A percentile compares a stretch with the other conserved stretches of the same genome.
phyloP scores from a whole-genome alignment of 2,113 vertebrate genomes.

The Murina feae region DNA sequence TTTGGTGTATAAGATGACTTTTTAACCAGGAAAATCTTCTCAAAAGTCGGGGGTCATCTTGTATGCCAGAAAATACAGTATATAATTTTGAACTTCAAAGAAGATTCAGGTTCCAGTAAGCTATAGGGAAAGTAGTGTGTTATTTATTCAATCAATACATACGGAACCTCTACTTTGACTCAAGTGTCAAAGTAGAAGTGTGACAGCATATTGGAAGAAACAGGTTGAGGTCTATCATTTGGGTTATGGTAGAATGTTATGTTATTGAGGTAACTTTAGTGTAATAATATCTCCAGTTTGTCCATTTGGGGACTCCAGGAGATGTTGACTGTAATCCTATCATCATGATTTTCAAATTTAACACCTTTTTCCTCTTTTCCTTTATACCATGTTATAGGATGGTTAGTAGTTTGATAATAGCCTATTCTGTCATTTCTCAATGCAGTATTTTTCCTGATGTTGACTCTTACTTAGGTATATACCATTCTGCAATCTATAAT shows the following conservation, averaged over 20 bases:
- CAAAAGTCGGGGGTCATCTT: too few relatives aligned
- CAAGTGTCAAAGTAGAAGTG: background rate
- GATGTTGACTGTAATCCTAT: background rate
- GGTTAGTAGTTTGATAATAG: background rate
- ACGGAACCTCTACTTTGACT: background rate
- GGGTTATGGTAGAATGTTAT: background rate
- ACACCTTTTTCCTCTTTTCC: background rate
- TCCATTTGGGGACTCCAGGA: background rate
- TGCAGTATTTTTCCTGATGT: background rate
- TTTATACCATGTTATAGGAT: background rate
- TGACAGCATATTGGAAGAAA: background rate
- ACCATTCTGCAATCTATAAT: background rate
- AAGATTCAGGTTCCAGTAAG: background rate
- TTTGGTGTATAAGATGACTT: too few relatives aligned
- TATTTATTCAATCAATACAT: background rate
- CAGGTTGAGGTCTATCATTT: too few relatives aligned
- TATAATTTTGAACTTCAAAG: background rate
- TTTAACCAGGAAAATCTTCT: too few relatives aligned
- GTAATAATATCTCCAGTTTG: background rate
- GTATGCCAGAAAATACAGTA: too few relatives aligned
- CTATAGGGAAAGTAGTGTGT: background rate
- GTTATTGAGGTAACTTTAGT: background rate
- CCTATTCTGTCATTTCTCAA: background rate
- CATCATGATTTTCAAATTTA: background rate
- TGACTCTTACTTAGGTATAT: background rate